These are phyloP conservation scores for Scolanthus callimorphus DNA, from an alignment of 92 coral and sea anemone genomes.

Conservation along the genomic window DNA sequence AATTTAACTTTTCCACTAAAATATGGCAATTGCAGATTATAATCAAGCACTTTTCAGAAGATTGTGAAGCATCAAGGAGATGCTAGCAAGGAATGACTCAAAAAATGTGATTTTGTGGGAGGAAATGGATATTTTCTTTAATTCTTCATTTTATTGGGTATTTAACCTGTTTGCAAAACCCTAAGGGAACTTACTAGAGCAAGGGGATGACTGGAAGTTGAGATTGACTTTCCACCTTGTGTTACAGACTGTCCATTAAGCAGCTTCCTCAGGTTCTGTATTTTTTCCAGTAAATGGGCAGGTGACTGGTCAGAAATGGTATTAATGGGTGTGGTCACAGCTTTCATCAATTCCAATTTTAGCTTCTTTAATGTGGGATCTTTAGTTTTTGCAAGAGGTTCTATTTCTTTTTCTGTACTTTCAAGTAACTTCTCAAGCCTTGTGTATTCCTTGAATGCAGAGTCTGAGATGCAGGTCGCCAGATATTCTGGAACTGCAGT, in stretches of 20 bases:
- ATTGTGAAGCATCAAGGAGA: too few relatives aligned
- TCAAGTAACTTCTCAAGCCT: constrained; percentile 55
- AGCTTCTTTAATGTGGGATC: constrained; percentile 49
- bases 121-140: too few relatives aligned
- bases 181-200: constrained; percentile 72
- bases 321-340: constrained; percentile 93
- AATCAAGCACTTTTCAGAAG: too few relatives aligned
- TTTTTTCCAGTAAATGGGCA: constrained; percentile 80
- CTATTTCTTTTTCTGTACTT: constrained; percentile 42
- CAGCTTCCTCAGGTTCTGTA: constrained; percentile 59
- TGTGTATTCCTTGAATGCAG: constrained; percentile 67
- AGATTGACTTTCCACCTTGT: constrained; percentile 67
- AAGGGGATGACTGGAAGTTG: constrained; percentile 57
- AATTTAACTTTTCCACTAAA: too few relatives aligned
- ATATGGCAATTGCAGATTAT: too few relatives aligned
- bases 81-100: too few relatives aligned
- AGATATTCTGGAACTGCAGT: constrained; percentile 43
- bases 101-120: too few relatives aligned
- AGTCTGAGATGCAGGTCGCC: constrained; percentile 56
- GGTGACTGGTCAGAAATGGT: constrained; percentile 94
- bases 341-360: constrained; percentile 82
- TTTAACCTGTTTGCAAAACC: too few relatives aligned
- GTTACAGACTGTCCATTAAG: constrained; percentile 67
- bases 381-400: constrained; percentile 45
- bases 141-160: too few relatives aligned